A percentile compares a stretch with the other conserved stretches of the same genome.
These are phyloP conservation scores for Phortica variegata DNA, from an alignment of 1,140 invertebrate genomes.

Conservation along the genomic window DNA sequence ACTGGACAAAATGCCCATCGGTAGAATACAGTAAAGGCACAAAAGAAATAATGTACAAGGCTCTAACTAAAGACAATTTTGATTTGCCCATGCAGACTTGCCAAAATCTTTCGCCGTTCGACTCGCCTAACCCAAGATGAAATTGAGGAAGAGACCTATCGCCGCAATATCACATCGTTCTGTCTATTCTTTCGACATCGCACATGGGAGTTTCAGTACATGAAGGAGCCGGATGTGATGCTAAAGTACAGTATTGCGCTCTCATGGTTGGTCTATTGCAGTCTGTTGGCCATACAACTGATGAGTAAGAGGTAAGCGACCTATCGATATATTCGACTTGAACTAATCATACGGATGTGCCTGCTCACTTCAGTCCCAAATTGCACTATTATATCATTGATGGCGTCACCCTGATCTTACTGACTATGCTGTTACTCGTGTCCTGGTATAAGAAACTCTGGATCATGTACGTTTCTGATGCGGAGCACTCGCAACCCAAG, in stretches of 20 bases:
- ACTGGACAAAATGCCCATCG: conserved; percentile 56
- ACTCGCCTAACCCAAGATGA: conserved; percentile 48
- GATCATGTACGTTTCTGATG: conserved; percentile 46
- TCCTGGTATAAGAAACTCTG: conserved; percentile 57
- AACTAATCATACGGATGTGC: neutral
- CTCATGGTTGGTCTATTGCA: conserved; percentile 38
- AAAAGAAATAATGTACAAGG: neutral
- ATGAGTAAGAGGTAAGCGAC: conserved; percentile 35
- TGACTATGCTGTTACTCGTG: conserved; percentile 49
- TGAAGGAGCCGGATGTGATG: conserved; percentile 51
- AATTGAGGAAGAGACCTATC: conserved; percentile 47
- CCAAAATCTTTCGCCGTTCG: conserved; percentile 36
- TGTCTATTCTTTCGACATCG: conserved; percentile 46
- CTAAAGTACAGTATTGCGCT: conserved; percentile 51
- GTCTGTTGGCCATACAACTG: conserved; percentile 42
- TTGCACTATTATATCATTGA: conserved; percentile 41
- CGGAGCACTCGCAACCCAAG: conserved; percentile 34
- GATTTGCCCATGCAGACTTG: conserved; percentile 13
- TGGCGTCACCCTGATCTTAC: conserved; percentile 36
- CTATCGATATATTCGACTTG: neutral
- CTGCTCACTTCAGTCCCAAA: conserved; percentile 6
- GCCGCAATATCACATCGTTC: conserved; percentile 50
- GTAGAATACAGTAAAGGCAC: conserved; percentile 46
- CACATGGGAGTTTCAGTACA: conserved; percentile 48
- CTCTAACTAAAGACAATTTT: neutral